Evolutionary conservation across 2,797 vertebrate genomes (phyloP).

Genomic region (Sebastes matsubarae): DNA sequence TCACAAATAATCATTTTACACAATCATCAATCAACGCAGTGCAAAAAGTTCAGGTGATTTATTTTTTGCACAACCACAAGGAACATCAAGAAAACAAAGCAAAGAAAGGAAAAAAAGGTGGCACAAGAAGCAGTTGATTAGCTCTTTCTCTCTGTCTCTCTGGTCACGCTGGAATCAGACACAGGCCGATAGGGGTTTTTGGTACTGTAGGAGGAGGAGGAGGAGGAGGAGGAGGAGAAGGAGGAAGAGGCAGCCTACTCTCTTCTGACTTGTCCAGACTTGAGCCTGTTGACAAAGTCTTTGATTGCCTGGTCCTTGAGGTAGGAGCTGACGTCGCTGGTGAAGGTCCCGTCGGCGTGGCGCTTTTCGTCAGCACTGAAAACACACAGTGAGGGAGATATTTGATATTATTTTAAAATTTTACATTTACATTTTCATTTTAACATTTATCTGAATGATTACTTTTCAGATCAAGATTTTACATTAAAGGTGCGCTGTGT

Average conservation of each 20-base stretch:
- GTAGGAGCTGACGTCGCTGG: conserved; percentile 93
- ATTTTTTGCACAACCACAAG: conserved; percentile 73
- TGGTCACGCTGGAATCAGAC: conserved; percentile 56
- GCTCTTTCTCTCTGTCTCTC: conserved; percentile 46
- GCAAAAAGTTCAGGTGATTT: conserved; percentile 77
- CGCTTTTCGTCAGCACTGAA: conserved; percentile 85
- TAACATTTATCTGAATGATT: not conserved
- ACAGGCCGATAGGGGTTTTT: conserved; percentile 26
- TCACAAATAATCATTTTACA: not conserved
- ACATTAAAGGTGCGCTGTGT: no score
- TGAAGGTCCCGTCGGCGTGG: conserved; percentile 94
- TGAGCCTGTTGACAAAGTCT: conserved; percentile 94
- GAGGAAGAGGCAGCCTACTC: conserved; percentile 86
- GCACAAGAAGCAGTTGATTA: conserved; percentile 57
- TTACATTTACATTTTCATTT: not conserved
- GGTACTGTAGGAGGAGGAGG: conserved; percentile 30
- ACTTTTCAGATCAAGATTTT: not conserved
- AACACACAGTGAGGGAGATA: conserved; percentile 28
- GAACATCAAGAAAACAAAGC: conserved; percentile 41
- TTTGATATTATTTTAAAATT: not conserved
- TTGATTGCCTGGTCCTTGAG: conserved; percentile 93
- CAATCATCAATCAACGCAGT: conserved; percentile 62
- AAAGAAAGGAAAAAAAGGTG: conserved; percentile 31
- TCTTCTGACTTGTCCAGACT: conserved; percentile 91
- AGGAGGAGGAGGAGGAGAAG: conserved; percentile 3